Evolutionary conservation across 1,140 invertebrate species (phyloP), one percentile per base, ranked within the genome.

Genomic region (Dendrolimus punctatus): DNA sequence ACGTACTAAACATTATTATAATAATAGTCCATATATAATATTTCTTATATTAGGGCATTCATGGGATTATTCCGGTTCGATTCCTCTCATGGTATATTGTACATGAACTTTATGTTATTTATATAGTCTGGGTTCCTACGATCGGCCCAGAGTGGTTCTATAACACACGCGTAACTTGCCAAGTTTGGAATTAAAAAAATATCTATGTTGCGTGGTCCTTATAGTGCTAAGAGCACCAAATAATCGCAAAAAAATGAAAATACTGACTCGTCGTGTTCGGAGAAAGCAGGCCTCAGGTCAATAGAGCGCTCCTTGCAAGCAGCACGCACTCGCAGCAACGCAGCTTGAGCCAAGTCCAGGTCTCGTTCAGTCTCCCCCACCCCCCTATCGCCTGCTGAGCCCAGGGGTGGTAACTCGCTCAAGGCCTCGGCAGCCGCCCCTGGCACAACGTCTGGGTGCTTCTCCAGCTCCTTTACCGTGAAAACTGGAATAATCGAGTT

Each of bases 401-500:
- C 71, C 5, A 45, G 53, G 6, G 70, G 40, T 5, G 72, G 79
- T 40, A 77, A 61, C 47, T 60, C 57, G 40, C 62, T 49, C 49
- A 73, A 62, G 39, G 57, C 57, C 45, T 38, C 72, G 10, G 57
- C 68, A n/a, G 60, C 68, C 0, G 41, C 62, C 0, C 85, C 77
- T 6, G 89, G 71, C 49, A 62, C 59, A 10, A 88, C 65, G 8
- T 80, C 80, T 6, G 92, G 92, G 59, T 86, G 83, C 68, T 92
- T 92, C 47, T 93, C 91, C 39, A 93, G 73, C 66, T 91, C 89
- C 56, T 92, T 92, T 5, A 90, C 85, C 0, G 91, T 91, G 57
- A 93, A 93, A 5, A 93, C 92, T 91, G 72, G 4, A 38, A 8
- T 5, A 48, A 48, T 23, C 23, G 23, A 3, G 5, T 45, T 8